These are phyloP conservation scores for Colius striatus DNA, from an alignment of 2,113 vertebrate genomes.

Conservation along the genomic window DNA sequence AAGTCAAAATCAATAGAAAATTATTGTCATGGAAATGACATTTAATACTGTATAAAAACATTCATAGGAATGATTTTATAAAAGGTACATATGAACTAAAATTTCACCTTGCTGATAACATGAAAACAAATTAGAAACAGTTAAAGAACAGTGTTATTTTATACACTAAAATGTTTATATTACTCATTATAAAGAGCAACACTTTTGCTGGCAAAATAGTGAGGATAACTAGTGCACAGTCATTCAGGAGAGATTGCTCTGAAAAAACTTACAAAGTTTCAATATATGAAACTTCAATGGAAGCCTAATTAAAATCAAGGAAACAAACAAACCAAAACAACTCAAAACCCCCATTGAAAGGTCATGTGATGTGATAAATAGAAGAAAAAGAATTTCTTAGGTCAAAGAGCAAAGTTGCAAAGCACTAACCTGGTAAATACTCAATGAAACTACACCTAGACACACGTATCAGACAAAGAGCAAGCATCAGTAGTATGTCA, in stretches of 20 bases:
- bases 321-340: background rate
- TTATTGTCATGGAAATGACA: background rate
- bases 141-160: background rate
- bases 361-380: background rate
- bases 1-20: conserved; percentile 1
- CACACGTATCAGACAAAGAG: background rate
- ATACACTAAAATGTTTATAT: background rate
- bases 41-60: background rate
- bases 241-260: background rate
- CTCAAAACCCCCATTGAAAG: background rate
- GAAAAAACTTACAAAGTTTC: background rate
- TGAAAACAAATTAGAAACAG: background rate
- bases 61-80: background rate
- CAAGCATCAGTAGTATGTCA: rapidly evolving
- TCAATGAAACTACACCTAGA: background rate
- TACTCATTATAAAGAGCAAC: background rate
- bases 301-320: background rate
- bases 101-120: background rate
- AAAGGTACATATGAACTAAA: background rate
- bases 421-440: background rate
- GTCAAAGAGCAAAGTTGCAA: background rate
- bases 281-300: background rate
- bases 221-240: background rate
- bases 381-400: background rate
- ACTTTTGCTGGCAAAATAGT: background rate